Conservation (phyloP, 2,888 invertebrate species). For the Aromia moschata region DNA sequence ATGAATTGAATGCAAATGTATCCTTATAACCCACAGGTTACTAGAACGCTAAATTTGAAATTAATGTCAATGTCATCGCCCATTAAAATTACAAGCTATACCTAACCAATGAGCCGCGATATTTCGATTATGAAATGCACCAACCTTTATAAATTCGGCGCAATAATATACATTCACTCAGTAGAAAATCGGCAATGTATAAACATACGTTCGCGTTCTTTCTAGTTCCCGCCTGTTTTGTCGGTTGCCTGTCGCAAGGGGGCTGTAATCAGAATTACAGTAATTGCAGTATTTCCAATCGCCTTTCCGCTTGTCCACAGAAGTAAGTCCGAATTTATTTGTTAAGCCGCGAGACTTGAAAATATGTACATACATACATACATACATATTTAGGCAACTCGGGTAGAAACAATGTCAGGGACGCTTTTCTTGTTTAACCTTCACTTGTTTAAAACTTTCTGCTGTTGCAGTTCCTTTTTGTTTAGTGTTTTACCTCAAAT, state of each 20-base stretch:
- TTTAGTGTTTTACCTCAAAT: too few relatives aligned
- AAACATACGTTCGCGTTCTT: constrained; percentile 7
- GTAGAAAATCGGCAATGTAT: constrained; percentile 1
- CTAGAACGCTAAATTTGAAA: constrained; percentile 7
- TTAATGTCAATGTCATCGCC: constrained; percentile 24
- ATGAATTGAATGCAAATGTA: background rate
- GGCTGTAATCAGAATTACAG: too few relatives aligned
- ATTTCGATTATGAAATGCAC: constrained; percentile 24
- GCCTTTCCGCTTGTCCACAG: too few relatives aligned
- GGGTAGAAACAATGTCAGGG: too few relatives aligned
- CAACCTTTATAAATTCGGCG: constrained; percentile 13
- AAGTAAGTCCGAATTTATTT: too few relatives aligned
- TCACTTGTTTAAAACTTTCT: too few relatives aligned
- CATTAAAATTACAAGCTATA: constrained; percentile 6
- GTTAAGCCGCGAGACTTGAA: too few relatives aligned
- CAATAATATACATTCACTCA: constrained; percentile 9
- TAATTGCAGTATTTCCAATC: too few relatives aligned
- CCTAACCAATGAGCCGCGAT: background rate
- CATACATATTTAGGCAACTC: too few relatives aligned
- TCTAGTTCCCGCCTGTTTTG: background rate
- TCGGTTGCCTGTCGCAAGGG: background rate
- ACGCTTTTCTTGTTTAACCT: too few relatives aligned
- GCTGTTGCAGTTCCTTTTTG: too few relatives aligned
- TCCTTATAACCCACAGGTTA: constrained; percentile 4
- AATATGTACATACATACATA: too few relatives aligned